phyloP scores from a whole-genome alignment of 2,113 vertebrate genomes.

The Eptatretus burgeri region DNA sequence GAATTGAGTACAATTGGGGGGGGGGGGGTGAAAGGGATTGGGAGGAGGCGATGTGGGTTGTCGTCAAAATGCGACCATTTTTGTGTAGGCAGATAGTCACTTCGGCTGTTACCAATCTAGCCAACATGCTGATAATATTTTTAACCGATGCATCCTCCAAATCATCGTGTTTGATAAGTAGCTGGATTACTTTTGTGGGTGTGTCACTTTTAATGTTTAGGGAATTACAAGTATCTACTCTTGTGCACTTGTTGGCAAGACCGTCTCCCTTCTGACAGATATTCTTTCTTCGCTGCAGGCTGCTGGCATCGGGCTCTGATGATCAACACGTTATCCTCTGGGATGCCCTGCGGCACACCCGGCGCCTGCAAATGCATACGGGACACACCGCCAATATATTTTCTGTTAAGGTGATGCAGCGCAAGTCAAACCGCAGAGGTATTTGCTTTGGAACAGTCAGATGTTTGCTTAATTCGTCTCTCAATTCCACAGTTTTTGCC shows the following conservation, averaged over 20 bases:
- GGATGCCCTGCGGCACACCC: conserved; percentile 81
- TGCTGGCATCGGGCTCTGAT: conserved; percentile 83
- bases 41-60: no score
- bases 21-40: no score
- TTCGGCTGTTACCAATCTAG: no score
- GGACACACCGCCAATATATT: conserved; percentile 96
- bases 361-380: conserved; percentile 88
- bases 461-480: background rate
- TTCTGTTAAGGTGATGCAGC: conserved; percentile 42
- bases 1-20: no score
- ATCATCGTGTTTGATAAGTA: no score
- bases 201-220: no score
- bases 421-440: background rate
- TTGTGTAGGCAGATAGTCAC: no score
- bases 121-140: no score
- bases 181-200: no score
- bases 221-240: background rate
- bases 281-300: conserved; percentile 16
- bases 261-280: no score
- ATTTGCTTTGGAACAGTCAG: background rate
- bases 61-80: no score
- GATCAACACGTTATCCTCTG: conserved; percentile 92
- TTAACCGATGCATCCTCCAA: no score
- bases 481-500: conserved; percentile 42
- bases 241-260: background rate